A percentile compares a stretch with the other conserved stretches of the same genome.
These are phyloP conservation scores for Fragum fragum DNA, from an alignment of 2,888 invertebrate species.

Conservation along the genomic window DNA sequence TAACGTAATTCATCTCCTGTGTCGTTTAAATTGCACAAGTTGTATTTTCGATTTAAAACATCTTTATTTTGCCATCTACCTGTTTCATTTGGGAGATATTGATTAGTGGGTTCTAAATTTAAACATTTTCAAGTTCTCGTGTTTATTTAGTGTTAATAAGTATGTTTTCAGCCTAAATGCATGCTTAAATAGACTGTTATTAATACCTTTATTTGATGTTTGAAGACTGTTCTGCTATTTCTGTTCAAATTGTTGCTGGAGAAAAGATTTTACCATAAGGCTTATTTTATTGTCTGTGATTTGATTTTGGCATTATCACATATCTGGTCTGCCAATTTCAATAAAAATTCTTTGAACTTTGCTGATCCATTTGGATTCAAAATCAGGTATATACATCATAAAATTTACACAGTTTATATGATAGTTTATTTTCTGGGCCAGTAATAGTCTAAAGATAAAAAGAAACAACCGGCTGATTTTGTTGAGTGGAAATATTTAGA, in stretches of 20 bases:
- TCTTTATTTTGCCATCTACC: not conserved
- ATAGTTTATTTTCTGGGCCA: too few relatives aligned
- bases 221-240: not conserved
- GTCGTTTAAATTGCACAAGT: not conserved
- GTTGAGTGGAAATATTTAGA: too few relatives aligned
- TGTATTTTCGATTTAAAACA: not conserved
- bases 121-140: not conserved
- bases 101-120: not conserved
- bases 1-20: not conserved
- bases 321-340: slow-evolving; percentile 2
- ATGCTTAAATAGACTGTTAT: not conserved
- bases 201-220: not conserved
- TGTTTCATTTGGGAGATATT: not conserved
- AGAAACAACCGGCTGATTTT: too few relatives aligned
- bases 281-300: too few relatives aligned
- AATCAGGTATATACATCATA: not conserved
- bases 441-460: too few relatives aligned
- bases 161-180: not conserved
- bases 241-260: too few relatives aligned
- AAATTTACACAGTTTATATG: not conserved
- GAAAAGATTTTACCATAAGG: too few relatives aligned
- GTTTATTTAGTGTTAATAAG: not conserved
- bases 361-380: not conserved
- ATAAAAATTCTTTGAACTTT: not conserved
- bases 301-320: not conserved